Base-by-base conservation (phyloP, 2,888 invertebrate species). In the Clivina fossor region DNA sequence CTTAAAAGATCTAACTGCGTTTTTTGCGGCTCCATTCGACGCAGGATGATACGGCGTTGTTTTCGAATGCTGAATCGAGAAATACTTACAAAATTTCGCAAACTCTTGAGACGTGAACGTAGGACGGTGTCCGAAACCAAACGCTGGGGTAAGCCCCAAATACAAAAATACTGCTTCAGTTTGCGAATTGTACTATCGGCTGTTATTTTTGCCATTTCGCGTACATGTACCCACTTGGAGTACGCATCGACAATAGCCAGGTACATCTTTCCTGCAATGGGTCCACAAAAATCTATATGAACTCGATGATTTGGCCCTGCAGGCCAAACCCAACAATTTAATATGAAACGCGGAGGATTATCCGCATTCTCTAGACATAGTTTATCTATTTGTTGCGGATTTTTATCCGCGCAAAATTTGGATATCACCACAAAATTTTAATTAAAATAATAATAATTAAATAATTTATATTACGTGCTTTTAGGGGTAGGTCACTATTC, bases 221-320 rank as follows among this genome's bases (percentile, higher is more conserved):
- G 59, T 19, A 59, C 51, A 19, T 62, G 58, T 1, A 57, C 60
- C 60, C 61, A 61, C 16, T 57, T 59, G 5, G 58, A 44, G 32
- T 35, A 59, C 2, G 60, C 57, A 37, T 61, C 62, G 8, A 51
- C 47, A 3, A 62, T 24, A 1, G 61, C 15, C 13, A 61, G 46
- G 55, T 43, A 60, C 19, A 41, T 56, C 46, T 59, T 60, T 26
- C 47, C 50, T 2, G 56, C 46, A 32, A 60, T 51, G 0, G 58
- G 59, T 9, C 59, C 58, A 11, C 60, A 32, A 57, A 59, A 63
- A 48, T 60, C 60, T 13, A 56, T 50, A 58, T 60, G 60, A 2
- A 62, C 32, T 40, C 61, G 38, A 13, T 60, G 55, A n/a, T n/a
- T n/a, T n/a, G n/a, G n/a, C n/a, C n/a, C n/a, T n/a, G n/a, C n/a